Percentiles rank a stretch among this genome's conserved stretches.
phyloP scores from a whole-genome alignment of 1,140 invertebrate genomes.

The Drosophila oshimai region DNA sequence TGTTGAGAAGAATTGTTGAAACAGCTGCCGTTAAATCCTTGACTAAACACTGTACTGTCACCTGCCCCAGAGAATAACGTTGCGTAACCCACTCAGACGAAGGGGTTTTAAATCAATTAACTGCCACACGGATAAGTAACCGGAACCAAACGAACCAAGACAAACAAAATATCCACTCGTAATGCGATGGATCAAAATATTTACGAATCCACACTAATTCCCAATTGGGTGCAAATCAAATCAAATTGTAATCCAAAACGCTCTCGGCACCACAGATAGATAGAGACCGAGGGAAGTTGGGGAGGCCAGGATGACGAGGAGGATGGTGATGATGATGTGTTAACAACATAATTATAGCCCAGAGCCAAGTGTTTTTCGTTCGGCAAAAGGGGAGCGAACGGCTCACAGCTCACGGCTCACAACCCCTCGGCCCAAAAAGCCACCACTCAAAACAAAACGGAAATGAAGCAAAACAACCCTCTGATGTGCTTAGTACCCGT shows the following conservation, averaged over 20 bases:
- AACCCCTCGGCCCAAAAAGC: conserved; percentile 56
- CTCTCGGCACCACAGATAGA: conserved; percentile 43
- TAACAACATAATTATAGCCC: conserved; percentile 82
- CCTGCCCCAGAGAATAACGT: conserved; percentile 6
- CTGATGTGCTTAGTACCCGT: conserved; percentile 49
- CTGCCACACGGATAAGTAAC: conserved; percentile 45
- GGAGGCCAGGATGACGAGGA: conserved; percentile 31
- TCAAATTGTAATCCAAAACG: conserved; percentile 81
- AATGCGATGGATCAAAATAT: conserved; percentile 73
- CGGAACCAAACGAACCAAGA: conserved; percentile 23
- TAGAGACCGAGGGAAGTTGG: not conserved
- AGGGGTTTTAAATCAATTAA: conserved; percentile 67
- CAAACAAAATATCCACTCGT: conserved; percentile 41
- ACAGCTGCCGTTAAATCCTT: conserved; percentile 20
- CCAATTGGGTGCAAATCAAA: conserved; percentile 79
- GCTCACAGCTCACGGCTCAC: too few species aligned
- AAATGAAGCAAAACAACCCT: conserved; percentile 73
- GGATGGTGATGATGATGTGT: conserved; percentile 76
- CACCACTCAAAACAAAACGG: conserved; percentile 78
- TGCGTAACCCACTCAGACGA: conserved; percentile 26
- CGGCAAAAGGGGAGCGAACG: conserved; percentile 26
- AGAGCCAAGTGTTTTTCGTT: conserved; percentile 63
- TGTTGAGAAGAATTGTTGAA: conserved; percentile 1
- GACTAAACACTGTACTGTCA: conserved; percentile 16
- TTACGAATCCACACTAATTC: conserved; percentile 75